phyloP scores from a whole-genome alignment of 2,888 invertebrate genomes.

The Tethea ocularis region DNA sequence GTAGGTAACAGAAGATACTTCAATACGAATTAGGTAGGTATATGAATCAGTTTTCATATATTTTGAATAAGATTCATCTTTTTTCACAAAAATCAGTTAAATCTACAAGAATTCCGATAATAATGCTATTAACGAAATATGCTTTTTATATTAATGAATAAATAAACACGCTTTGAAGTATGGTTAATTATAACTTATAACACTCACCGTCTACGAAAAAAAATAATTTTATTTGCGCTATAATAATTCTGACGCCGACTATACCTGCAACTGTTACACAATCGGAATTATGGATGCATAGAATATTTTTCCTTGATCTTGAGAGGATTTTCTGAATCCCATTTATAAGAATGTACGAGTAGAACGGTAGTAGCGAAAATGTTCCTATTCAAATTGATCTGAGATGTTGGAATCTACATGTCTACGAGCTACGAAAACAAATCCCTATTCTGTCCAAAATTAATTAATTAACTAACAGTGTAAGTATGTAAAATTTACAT shows the following conservation, averaged over 20 bases:
- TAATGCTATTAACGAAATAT: too few species aligned
- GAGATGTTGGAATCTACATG: not conserved
- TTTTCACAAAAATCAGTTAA: too few species aligned
- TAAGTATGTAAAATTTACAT: too few species aligned
- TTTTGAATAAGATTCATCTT: too few species aligned
- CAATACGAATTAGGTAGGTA: too few species aligned
- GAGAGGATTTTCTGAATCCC: not conserved
- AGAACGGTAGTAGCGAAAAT: not conserved
- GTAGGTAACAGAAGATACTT: too few species aligned
- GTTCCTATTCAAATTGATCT: not conserved
- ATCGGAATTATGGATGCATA: not conserved
- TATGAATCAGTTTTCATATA: too few species aligned
- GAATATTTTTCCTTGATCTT: not conserved
- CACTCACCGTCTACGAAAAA: not conserved
- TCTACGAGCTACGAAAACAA: not conserved
- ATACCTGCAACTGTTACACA: not conserved
- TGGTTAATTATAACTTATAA: too few species aligned
- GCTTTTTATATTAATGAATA: too few species aligned
- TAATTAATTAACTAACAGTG: not conserved
- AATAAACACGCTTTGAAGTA: too few species aligned
- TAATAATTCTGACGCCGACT: not conserved
- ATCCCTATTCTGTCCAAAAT: not conserved
- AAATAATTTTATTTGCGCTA: not conserved
- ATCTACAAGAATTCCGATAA: not conserved
- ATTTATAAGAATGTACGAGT: not conserved